Evolutionary conservation across 2,113 vertebrate species (phyloP).

Genomic region (Rousettus leschenaultii): DNA sequence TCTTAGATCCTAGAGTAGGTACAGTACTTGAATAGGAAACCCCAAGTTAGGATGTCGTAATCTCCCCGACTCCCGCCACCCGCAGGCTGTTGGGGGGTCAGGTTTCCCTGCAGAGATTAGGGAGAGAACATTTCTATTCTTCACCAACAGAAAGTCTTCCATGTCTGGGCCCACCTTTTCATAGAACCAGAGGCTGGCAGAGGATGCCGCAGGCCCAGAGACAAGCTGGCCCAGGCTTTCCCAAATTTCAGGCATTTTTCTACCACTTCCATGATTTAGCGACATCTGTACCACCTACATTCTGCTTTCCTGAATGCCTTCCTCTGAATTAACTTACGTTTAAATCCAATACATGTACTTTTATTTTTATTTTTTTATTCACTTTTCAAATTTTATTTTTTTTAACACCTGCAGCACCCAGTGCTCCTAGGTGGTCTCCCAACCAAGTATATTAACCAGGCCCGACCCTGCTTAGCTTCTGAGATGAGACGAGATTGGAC

Average conservation of each 20-base stretch:
- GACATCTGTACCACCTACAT: not conserved
- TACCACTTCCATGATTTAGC: not conserved
- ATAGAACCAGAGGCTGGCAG: not conserved
- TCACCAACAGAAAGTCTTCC: not conserved
- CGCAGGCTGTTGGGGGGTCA: not conserved
- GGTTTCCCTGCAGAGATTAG: not conserved
- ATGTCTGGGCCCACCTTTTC: not conserved
- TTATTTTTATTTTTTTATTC: too few relatives aligned
- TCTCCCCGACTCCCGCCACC: not conserved
- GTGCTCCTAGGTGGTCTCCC: too few relatives aligned
- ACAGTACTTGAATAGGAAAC: not conserved
- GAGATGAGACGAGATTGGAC: too few relatives aligned
- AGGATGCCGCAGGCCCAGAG: not conserved
- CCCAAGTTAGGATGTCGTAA: not conserved
- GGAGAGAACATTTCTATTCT: not conserved
- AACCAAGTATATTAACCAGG: too few relatives aligned
- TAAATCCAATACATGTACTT: not conserved
- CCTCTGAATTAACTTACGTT: conserved; percentile 34
- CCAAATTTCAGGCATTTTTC: not conserved
- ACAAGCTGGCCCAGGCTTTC: not conserved
- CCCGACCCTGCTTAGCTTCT: too few relatives aligned
- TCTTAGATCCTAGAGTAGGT: not conserved
- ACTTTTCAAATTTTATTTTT: too few relatives aligned
- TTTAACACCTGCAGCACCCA: too few relatives aligned
- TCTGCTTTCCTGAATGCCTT: not conserved